Conservation (phyloP, 1,140 invertebrate species). For the Drepana arcuata region DNA sequence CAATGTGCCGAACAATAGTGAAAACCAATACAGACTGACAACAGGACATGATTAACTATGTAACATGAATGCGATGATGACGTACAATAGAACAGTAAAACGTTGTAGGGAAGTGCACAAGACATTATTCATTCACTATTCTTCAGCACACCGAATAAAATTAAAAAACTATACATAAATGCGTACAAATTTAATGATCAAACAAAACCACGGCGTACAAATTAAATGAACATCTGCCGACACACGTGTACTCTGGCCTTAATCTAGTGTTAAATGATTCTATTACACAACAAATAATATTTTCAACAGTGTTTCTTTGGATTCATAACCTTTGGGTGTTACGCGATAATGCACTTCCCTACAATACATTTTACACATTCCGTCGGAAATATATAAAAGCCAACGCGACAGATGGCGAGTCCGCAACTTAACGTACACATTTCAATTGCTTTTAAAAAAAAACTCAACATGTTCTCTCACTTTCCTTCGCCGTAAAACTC, state of each 20-base stretch:
- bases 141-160: constrained; percentile 62
- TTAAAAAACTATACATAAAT: constrained; percentile 22
- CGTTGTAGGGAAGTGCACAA: constrained; percentile 65
- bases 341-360: constrained; percentile 48
- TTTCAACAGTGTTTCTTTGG: constrained; percentile 4
- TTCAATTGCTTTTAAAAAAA: too few relatives aligned
- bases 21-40: constrained; percentile 56
- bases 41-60: too few relatives aligned
- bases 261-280: constrained; percentile 4
- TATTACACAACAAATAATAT: constrained; percentile 7
- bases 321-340: constrained; percentile 23
- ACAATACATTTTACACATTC: constrained; percentile 35
- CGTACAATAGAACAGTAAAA: constrained; percentile 24
- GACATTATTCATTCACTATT: constrained; percentile 73
- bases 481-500: too few relatives aligned
- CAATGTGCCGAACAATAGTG: constrained; percentile 87
- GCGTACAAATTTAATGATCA: constrained; percentile 26
- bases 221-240: constrained; percentile 8
- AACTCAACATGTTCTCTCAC: too few relatives aligned
- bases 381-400: too few relatives aligned
- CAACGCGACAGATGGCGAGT: too few relatives aligned
- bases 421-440: too few relatives aligned
- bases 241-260: constrained; percentile 13
- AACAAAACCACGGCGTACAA: constrained; percentile 21
- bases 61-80: constrained; percentile 9